Evolutionary conservation across 2,797 vertebrate genomes (phyloP).

Genomic region (Fistularia tabacaria): DNA sequence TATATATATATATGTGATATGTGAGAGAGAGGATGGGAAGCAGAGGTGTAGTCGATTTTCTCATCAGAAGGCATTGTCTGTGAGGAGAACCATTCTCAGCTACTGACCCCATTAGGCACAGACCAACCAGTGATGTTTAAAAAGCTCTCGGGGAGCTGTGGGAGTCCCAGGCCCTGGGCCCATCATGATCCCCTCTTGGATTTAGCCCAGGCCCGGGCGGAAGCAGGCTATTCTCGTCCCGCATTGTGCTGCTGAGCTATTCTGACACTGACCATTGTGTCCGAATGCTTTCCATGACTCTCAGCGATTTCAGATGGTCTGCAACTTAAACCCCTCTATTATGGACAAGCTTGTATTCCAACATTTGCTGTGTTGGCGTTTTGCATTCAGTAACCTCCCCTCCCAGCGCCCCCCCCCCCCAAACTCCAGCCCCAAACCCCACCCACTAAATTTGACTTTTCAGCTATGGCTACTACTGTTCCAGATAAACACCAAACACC

Average conservation of each 20-base stretch:
- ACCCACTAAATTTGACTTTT: constrained; percentile 20
- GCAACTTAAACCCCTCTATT: constrained; percentile 68
- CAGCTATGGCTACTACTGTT: constrained; percentile 9
- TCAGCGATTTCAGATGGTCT: constrained; percentile 68
- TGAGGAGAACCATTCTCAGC: constrained; percentile 36
- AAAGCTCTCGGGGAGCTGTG: constrained; percentile 49
- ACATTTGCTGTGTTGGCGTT: constrained; percentile 71
- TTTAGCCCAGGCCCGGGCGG: constrained; percentile 33
- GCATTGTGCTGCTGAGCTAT: constrained; percentile 53
- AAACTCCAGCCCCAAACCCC: background rate
- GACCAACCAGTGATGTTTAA: constrained; percentile 49
- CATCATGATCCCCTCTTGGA: constrained; percentile 45
- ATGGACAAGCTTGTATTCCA: constrained; percentile 38
- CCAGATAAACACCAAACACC: background rate
- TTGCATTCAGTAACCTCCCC: constrained; percentile 59
- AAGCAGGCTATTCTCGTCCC: constrained; percentile 59
- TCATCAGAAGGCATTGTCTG: constrained; percentile 22
- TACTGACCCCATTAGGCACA: constrained; percentile 56
- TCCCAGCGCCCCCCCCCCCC: too few species aligned
- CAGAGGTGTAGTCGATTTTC: constrained; percentile 31
- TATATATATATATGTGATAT: too few species aligned
- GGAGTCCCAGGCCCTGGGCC: constrained; percentile 50
- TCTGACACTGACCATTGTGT: constrained; percentile 57
- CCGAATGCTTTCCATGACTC: constrained; percentile 56
- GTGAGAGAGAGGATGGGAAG: constrained; percentile 1